phyloP scores from a whole-genome alignment of 30 jellyfish, hydroid and myxozoan species.

The Rhopilema esculentum region DNA sequence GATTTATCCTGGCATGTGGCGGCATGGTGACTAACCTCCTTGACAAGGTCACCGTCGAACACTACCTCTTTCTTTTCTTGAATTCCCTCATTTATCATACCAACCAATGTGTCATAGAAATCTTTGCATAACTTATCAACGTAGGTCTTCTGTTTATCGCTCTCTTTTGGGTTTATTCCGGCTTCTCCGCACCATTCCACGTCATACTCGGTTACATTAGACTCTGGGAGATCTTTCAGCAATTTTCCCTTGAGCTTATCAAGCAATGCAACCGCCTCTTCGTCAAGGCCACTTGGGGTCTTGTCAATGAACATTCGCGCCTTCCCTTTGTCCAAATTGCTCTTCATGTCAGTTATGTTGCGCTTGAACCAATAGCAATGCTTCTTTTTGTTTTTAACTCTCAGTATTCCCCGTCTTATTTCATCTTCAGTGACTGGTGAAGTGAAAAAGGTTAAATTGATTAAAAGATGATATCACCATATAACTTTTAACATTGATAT shows the following conservation, averaged over 20 bases:
- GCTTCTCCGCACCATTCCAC: constrained; percentile 79
- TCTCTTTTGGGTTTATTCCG: constrained; percentile 63
- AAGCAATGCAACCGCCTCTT: constrained; percentile 66
- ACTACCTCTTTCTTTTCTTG: constrained; percentile 67
- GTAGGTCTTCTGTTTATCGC: constrained; percentile 57
- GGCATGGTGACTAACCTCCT: constrained; percentile 83
- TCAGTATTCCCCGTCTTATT: constrained; percentile 75
- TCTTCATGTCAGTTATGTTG: constrained; percentile 65
- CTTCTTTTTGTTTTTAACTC: constrained; percentile 54
- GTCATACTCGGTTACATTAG: constrained; percentile 55
- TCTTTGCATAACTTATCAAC: constrained; percentile 73
- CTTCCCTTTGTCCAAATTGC: constrained; percentile 42
- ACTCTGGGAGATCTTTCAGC: constrained; percentile 36
- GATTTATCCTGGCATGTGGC: constrained; percentile 80
- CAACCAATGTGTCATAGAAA: constrained; percentile 58
- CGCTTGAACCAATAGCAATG: constrained; percentile 94
- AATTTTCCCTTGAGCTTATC: constrained; percentile 53
- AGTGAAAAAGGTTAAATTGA: not conserved
- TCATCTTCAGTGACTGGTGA: constrained; percentile 88
- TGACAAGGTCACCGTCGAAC: constrained; percentile 72
- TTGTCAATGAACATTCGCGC: constrained; percentile 83
- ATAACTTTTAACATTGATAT: too few relatives aligned
- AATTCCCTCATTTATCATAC: constrained; percentile 82
- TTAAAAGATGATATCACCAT: too few relatives aligned
- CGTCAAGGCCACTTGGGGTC: constrained; percentile 61